Evolutionary conservation across 2,888 invertebrate genomes (phyloP), one percentile per base, ranked within the genome.

Genomic region (Antheraea yamamai): DNA sequence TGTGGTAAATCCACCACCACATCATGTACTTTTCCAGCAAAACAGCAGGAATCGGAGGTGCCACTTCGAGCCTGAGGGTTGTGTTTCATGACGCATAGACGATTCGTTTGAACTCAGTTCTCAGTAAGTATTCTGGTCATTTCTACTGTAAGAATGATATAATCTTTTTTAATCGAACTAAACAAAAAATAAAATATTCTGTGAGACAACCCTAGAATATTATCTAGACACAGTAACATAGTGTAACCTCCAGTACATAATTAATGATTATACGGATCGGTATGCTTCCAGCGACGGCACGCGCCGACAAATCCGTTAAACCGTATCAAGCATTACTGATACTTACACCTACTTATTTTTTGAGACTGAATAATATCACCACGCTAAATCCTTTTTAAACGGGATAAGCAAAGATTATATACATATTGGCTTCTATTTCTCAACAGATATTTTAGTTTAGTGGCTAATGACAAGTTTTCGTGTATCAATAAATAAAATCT

Each of bases 221-320:
- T 70, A 70, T 70, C 70, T 70, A 70, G 35, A 39, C 39, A 39
- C 10, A 70, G 39, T 70, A 39, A 35, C 70, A n/a, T 39, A 70
- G 8, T 39, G 39, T 70, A 66, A 70, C 39, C 70, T 70, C 39
- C 39, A 39, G 70, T 39, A 70, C 39, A 70, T 70, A 70, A 70
- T 39, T 70, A 70, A 70, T 70, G 70, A 68, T 70, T 70, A 70
- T 70, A 39, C 70, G 70, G 70, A 39, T 70, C 18, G 70, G 70
- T 70, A 39, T 39, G 70, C 70, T 20, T 70, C 39, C 3, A 68
- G 18, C 39, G 2, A 12, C 20, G 70, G 20, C 64, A 30, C 70
- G 39, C 70, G 3, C 70, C 4, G 39, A n/a, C 39, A 70, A 39
- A 35, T 39, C 70, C 20, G 23, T 35, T 70, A 39, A 39, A 70